These are phyloP conservation scores for Microtus oregoni DNA, from an alignment of 2,113 vertebrate species.

Conservation along the genomic window DNA sequence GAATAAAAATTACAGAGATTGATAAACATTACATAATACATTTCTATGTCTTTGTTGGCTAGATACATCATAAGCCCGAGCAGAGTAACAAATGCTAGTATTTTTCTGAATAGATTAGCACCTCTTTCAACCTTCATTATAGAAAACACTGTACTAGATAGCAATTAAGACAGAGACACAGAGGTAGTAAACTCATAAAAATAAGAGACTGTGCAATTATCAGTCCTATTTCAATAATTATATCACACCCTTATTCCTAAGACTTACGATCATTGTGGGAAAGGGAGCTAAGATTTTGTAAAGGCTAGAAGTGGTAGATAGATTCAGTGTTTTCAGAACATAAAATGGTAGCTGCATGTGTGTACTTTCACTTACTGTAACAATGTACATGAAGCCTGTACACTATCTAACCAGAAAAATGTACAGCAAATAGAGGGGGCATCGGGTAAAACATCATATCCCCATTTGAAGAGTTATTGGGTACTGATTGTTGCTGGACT, in stretches of 20 bases:
- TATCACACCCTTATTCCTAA: not conserved
- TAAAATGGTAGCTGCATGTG: too few species aligned
- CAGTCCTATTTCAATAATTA: too few species aligned
- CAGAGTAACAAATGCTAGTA: not conserved
- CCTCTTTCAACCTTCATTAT: not conserved
- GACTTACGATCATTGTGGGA: not conserved
- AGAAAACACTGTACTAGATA: not conserved
- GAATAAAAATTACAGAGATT: not conserved
- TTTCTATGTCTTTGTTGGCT: not conserved
- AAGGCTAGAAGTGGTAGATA: not conserved
- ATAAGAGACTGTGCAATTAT: not conserved
- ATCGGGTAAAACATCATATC: fast-evolving
- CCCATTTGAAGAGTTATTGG: not conserved
- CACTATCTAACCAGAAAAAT: not conserved
- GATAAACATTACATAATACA: not conserved
- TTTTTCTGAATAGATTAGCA: not conserved
- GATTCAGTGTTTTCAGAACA: not conserved
- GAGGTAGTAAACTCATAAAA: not conserved
- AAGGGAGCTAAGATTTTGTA: not conserved
- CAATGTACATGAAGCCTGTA: not conserved
- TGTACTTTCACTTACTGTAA: not conserved
- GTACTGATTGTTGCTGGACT: not conserved
- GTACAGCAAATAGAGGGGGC: too few species aligned
- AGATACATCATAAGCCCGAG: not conserved
- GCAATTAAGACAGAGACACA: not conserved